A percentile compares a stretch with the other conserved stretches of the same genome.
Evolutionary conservation across 2,888 invertebrate species (phyloP).

Genomic region (Drosophila monieri): DNA sequence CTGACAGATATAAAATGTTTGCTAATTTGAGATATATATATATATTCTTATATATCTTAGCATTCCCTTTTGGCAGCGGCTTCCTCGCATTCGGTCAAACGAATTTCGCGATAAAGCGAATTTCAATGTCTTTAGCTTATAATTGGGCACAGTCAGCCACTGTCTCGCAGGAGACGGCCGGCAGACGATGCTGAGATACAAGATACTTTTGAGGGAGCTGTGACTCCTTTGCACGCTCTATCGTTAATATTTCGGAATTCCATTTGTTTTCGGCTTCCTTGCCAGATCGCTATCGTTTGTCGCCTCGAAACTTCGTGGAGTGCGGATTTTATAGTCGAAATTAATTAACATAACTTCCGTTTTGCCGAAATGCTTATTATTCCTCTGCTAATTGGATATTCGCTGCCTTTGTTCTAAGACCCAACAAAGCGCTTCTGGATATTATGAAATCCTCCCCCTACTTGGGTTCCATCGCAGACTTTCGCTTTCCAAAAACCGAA

Average conservation of each 20-base stretch:
- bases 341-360: conserved; percentile 75
- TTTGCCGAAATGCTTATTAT: conserved; percentile 58
- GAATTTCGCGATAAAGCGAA: conserved; percentile 76
- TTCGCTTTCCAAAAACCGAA: conserved; percentile 48
- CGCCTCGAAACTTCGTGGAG: conserved; percentile 11
- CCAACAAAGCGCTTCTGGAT: conserved; percentile 8
- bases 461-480: conserved; percentile 27
- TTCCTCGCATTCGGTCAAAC: conserved; percentile 52
- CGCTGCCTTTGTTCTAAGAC: conserved; percentile 22
- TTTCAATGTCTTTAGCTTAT: conserved; percentile 79
- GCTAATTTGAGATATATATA: conserved; percentile 81
- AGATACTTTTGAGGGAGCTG: conserved; percentile 55
- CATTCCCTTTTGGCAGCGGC: conserved; percentile 54
- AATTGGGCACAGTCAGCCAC: conserved; percentile 68
- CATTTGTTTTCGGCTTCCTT: conserved; percentile 53
- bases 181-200: conserved; percentile 55
- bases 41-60: conserved; percentile 21
- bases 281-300: conserved; percentile 61
- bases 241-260: conserved; percentile 72
- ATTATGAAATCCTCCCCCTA: not conserved
- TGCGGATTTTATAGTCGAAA: conserved; percentile 53
- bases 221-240: conserved; percentile 55
- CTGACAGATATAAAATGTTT: conserved; percentile 83
- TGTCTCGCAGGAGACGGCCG: conserved; percentile 21
- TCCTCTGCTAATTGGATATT: conserved; percentile 64